These are phyloP conservation scores for Rhineura floridana DNA, from an alignment of 2,113 vertebrate genomes.

Conservation along the genomic window DNA sequence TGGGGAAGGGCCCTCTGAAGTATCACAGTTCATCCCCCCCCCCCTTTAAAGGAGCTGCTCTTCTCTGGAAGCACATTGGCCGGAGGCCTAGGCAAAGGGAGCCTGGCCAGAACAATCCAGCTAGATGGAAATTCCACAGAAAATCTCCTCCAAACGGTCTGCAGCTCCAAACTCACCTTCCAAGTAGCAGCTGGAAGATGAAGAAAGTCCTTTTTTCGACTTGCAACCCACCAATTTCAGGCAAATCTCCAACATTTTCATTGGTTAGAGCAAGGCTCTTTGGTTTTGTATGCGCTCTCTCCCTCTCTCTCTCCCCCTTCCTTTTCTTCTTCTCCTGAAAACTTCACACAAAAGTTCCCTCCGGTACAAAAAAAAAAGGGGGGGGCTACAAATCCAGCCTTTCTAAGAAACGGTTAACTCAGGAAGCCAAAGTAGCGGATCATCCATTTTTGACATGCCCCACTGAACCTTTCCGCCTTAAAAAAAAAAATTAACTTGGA, in stretches of 20 bases:
- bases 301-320: slow-evolving; percentile 15
- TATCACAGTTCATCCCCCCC: not conserved
- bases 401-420: slow-evolving; percentile 43
- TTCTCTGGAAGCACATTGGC: not conserved
- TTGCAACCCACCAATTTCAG: slow-evolving; percentile 99
- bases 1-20: not conserved
- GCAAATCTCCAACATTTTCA: slow-evolving; percentile 99
- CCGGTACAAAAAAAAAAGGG: not conserved
- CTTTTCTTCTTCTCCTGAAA: not conserved
- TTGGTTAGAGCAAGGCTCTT: slow-evolving; percentile 76
- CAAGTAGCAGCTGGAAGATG: slow-evolving; percentile 96
- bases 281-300: slow-evolving; percentile 18
- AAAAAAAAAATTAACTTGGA: slow-evolving; percentile 24
- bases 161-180: slow-evolving; percentile 84
- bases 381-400: slow-evolving; percentile 33
- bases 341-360: not conserved
- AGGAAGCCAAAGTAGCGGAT: slow-evolving; percentile 42
- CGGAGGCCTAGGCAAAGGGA: slow-evolving; percentile 53
- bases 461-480: slow-evolving; percentile 24
- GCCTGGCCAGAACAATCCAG: slow-evolving; percentile 1
- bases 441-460: slow-evolving; percentile 49
- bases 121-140: too few relatives aligned
- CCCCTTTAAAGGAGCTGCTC: too few relatives aligned
- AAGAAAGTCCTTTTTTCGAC: slow-evolving; percentile 96
- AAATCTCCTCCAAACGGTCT: too few relatives aligned